Conservation (phyloP, 2,888 invertebrate genomes). For the Sinhomidia bicolor region DNA sequence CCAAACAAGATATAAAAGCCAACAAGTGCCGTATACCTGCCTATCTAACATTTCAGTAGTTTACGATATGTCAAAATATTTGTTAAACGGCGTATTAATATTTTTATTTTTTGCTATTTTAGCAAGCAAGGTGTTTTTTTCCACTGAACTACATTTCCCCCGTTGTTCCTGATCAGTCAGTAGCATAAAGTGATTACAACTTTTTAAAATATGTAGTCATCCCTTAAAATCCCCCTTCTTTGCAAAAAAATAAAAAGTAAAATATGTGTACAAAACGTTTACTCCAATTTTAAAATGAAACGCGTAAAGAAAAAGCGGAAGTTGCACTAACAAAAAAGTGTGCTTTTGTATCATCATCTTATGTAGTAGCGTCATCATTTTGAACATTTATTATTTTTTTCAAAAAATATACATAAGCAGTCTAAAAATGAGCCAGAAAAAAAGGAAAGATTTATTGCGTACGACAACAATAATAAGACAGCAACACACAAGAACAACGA, state of each 20-base stretch:
- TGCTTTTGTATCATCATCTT: not conserved
- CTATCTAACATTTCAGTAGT: no score
- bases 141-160: not conserved
- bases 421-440: conserved; percentile 21
- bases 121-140: not conserved
- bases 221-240: not conserved
- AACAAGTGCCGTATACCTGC: no score
- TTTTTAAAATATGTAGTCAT: no score
- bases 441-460: conserved; percentile 32
- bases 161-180: not conserved
- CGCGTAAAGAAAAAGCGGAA: not conserved
- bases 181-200: not conserved
- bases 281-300: no score
- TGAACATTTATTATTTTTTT: not conserved
- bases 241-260: not conserved
- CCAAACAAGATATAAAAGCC: no score
- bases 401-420: conserved; percentile 31
- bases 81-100: no score
- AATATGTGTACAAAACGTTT: not conserved
- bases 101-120: not conserved
- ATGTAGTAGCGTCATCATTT: not conserved
- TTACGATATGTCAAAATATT: no score
- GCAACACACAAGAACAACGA: not conserved
- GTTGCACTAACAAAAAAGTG: not conserved
- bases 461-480: conserved; percentile 33